Conservation (phyloP, 1,140 invertebrate species). For the Aphis gossypii region DNA sequence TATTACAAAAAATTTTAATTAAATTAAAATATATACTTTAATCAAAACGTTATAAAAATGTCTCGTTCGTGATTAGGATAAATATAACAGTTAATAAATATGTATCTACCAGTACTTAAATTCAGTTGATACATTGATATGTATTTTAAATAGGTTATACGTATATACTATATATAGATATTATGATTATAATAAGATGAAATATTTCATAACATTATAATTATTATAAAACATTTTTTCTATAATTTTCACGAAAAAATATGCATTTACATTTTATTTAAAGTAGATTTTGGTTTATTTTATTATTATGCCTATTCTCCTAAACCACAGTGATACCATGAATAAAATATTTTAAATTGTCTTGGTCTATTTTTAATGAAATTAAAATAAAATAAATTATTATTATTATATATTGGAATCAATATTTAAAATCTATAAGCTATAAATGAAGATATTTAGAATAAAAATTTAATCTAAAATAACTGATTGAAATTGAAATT, state of each 20-base stretch:
- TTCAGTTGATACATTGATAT: neutral
- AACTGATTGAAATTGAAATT: neutral
- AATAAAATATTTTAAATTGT: neutral
- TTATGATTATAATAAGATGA: neutral
- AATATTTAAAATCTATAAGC: neutral
- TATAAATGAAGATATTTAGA: neutral
- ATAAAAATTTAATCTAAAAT: neutral
- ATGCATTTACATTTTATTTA: neutral
- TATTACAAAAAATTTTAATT: no score
- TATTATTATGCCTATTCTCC: neutral
- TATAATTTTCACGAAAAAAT: neutral
- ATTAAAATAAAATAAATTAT: neutral
- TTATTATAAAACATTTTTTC: neutral
- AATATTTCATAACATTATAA: neutral
- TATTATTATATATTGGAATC: neutral
- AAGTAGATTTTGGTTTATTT: neutral
- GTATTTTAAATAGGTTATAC: neutral
- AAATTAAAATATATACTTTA: neutral
- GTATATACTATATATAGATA: no score
- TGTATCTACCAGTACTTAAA: neutral
- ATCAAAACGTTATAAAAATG: neutral
- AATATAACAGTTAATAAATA: neutral
- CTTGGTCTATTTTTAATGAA: neutral
- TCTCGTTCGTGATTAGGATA: neutral
- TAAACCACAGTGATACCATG: neutral